A percentile compares a stretch with the other conserved stretches of the same genome.
Evolutionary conservation across 2,113 vertebrate species (phyloP).

Genomic region (Benitochromis conjunctus): DNA sequence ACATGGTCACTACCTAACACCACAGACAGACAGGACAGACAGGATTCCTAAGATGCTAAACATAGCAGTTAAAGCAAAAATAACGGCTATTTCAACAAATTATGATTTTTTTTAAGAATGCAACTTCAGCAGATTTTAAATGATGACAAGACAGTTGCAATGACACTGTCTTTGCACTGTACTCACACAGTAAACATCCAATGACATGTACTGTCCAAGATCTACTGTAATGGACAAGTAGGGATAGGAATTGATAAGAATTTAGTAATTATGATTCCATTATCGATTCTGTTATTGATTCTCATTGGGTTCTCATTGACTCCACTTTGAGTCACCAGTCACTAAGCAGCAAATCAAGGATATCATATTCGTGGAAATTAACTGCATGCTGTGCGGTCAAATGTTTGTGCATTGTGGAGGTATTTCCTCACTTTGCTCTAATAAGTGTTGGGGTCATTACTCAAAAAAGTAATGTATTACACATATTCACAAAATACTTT

Average conservation of each 20-base stretch:
- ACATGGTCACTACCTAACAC: background rate
- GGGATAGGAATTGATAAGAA: background rate
- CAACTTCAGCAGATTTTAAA: background rate
- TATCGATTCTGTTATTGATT: background rate
- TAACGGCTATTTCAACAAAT: background rate
- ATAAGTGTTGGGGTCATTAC: background rate
- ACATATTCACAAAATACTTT: background rate
- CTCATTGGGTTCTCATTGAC: background rate
- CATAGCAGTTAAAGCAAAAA: background rate
- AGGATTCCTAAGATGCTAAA: background rate
- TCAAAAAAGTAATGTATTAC: background rate
- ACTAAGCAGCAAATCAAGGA: background rate
- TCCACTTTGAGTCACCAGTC: rapidly evolving
- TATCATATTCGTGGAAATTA: background rate
- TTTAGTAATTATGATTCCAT: background rate
- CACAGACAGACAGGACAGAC: background rate
- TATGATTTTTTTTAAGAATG: background rate
- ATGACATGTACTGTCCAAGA: rapidly evolving
- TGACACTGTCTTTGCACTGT: background rate
- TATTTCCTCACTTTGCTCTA: background rate
- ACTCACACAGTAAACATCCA: background rate
- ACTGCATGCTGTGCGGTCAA: background rate
- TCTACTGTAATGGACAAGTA: background rate
- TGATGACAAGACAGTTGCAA: background rate
- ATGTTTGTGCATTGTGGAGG: background rate